Evolutionary conservation across 23 tunicate genomes (phyloP), one percentile per base, ranked within the genome.

Genomic region (Corella eumyota): DNA sequence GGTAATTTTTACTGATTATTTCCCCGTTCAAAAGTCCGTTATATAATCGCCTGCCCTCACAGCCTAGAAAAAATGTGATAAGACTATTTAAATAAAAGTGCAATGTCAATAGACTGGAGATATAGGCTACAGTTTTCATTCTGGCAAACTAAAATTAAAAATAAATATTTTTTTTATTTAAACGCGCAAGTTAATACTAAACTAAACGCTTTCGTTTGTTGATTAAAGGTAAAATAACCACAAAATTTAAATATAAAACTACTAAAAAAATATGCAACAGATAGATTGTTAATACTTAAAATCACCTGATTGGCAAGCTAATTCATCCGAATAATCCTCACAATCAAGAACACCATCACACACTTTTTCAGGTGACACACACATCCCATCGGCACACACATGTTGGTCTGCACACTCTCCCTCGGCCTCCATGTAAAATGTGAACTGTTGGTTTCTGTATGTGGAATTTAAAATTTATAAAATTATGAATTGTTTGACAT

Each of bases 281-380:
- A n/a, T n/a, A n/a, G n/a, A n/a, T n/a, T n/a, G n/a, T 56, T 26
- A 25, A 26, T 56, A 3, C 2, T 2, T 2, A 31, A 0, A 29
- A 30, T 61, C 56, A 88, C 96, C 96, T 60, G 96, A 88, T 2
- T 75, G 66, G 54, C 96, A 88, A 15, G 68, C 66, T 26, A 45
- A 25, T 37, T 88, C 96, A 58, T 88, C 96, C 3, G 90, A 79
- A 13, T 36, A 36, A 62, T 88, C 96, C 1, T 28, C 27, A 59
- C 96, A 88, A 34, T 88, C 81, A 24, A 85, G 49, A 7, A 57
- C 56, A n/a, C 96, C 96, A 61, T 88, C 80, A 67, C 96, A 88
- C 36, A 88, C 77, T 57, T 68, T 75, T 28, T 61, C 66, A 11
- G 70, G 72, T 19, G 96, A 79, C 0, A 88, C 81, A 35, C 96